phyloP scores from a whole-genome alignment of 2,888 invertebrate genomes.

The Pycnomerus fuliginosus region DNA sequence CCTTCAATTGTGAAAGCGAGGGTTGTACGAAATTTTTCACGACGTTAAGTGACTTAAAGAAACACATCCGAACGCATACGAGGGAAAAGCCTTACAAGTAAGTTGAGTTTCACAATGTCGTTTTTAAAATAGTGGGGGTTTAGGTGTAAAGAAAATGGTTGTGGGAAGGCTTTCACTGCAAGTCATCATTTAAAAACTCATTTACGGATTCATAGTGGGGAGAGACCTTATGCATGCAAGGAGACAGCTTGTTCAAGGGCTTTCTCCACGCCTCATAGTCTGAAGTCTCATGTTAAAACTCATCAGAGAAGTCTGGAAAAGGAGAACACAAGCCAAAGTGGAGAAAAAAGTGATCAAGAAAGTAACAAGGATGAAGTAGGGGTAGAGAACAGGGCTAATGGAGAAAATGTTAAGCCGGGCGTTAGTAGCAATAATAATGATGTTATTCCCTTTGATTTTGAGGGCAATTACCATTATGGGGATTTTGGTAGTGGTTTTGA shows the following conservation, averaged over 20 bases:
- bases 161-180: constrained; percentile 90
- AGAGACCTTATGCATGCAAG: constrained; percentile 75
- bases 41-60: constrained; percentile 90
- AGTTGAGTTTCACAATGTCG: constrained; percentile 43
- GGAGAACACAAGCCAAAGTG: no score
- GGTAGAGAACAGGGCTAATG: no score
- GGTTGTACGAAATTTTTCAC: constrained; percentile 91
- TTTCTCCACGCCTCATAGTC: constrained; percentile 82
- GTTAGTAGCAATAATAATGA: no score
- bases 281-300: constrained; percentile 76
- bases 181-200: constrained; percentile 94
- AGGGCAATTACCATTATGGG: constrained; percentile 31
- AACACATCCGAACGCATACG: constrained; percentile 90
- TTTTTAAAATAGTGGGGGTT: constrained; percentile 28
- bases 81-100: constrained; percentile 87
- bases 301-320: constrained; percentile 58
- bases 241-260: constrained; percentile 68
- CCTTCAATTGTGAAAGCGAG: constrained; percentile 84
- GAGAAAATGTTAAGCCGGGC: no score
- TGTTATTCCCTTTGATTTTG: constrained; percentile 28
- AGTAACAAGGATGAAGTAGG: no score
- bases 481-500: constrained; percentile 23
- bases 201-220: constrained; percentile 74
- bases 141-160: constrained; percentile 79
- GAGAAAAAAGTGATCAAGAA: no score